Conservation (phyloP, 2,797 vertebrate genomes). For the Cetoscarus ocellatus region DNA sequence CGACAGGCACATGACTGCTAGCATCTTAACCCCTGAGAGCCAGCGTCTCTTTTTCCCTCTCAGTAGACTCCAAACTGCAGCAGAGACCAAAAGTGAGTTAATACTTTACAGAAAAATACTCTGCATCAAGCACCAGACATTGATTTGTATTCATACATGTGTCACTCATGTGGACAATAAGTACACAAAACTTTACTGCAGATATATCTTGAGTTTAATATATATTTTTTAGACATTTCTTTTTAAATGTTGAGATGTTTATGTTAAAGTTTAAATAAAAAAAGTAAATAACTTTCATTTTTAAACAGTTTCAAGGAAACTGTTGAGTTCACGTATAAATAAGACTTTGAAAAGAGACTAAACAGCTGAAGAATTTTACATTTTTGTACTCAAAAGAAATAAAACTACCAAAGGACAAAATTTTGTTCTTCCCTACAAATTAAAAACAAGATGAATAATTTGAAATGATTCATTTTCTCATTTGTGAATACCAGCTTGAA, state of each 20-base stretch:
- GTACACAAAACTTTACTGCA: background rate
- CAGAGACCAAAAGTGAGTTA: slow-evolving; percentile 52
- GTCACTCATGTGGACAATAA: slow-evolving; percentile 19
- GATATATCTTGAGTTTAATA: background rate
- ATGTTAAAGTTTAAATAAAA: too few species aligned
- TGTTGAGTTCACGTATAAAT: too few species aligned
- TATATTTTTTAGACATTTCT: background rate
- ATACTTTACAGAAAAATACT: slow-evolving; percentile 37
- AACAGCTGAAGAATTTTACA: too few species aligned
- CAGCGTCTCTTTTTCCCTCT: slow-evolving; percentile 69
- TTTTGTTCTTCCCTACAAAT: slow-evolving; percentile 16
- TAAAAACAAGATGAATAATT: background rate
- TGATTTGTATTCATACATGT: slow-evolving; percentile 17
- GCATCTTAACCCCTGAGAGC: slow-evolving; percentile 84
- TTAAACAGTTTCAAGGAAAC: too few species aligned
- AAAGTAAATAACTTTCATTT: too few species aligned
- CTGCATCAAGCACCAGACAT: background rate
- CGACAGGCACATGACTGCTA: slow-evolving; percentile 85
- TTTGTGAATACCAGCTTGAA: slow-evolving; percentile 16
- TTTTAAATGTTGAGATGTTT: too few species aligned
- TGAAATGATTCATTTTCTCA: too few species aligned
- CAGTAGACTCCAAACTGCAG: slow-evolving; percentile 56
- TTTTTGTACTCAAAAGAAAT: too few species aligned
- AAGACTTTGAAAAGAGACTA: too few species aligned
- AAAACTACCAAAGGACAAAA: background rate